These are phyloP conservation scores for Eolophus roseicapilla DNA, from an alignment of 2,113 vertebrate species.

Conservation along the genomic window DNA sequence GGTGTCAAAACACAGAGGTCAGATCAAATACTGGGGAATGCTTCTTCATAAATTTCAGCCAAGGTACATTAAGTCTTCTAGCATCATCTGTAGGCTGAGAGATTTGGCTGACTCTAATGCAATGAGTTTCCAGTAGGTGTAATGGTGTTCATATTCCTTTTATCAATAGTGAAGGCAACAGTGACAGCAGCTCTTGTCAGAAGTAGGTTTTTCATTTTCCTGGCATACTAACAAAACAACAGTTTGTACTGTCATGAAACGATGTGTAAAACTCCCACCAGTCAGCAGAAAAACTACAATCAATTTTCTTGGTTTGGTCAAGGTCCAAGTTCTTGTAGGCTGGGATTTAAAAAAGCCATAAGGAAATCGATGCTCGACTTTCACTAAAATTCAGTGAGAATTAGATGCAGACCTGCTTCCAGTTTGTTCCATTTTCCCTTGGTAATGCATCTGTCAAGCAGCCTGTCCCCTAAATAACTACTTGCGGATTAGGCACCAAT, in stretches of 20 bases:
- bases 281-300: not conserved
- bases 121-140: not conserved
- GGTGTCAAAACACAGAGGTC: not conserved
- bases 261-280: not conserved
- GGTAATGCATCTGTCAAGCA: not conserved
- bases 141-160: not conserved
- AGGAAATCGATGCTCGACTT: not conserved
- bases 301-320: not conserved
- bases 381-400: not conserved
- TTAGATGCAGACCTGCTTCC: not conserved
- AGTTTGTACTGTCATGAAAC: not conserved
- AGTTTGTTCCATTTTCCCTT: not conserved
- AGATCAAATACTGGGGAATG: not conserved
- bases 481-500: not conserved
- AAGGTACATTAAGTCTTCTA: not conserved
- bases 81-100: not conserved
- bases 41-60: not conserved
- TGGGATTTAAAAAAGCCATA: not conserved
- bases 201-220: not conserved
- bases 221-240: not conserved
- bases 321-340: not conserved
- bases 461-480: not conserved
- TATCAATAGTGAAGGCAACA: not conserved
- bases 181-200: not conserved
- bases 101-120: not conserved